phyloP scores from a whole-genome alignment of 2,797 vertebrate species.

The Neomorphus geoffroyi region DNA sequence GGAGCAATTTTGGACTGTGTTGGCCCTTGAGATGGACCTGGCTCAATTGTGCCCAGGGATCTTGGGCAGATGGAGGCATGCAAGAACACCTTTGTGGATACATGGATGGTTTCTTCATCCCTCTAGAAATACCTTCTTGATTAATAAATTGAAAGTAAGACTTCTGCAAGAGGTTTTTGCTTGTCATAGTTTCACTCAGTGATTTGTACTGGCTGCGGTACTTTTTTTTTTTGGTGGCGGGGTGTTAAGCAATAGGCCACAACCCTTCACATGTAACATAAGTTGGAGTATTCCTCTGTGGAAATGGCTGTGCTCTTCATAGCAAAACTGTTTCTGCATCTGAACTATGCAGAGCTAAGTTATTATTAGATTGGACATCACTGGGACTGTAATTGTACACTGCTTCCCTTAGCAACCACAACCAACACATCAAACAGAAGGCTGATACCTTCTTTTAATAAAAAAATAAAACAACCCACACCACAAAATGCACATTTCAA shows the following conservation, averaged over 20 bases:
- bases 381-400: constrained; percentile 77
- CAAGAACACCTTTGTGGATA: background rate
- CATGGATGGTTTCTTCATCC: background rate
- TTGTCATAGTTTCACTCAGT: background rate
- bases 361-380: constrained; percentile 83
- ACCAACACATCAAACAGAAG: constrained; percentile 81
- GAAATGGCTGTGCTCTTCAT: constrained; percentile 77
- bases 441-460: constrained; percentile 72
- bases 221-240: background rate
- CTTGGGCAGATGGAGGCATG: background rate
- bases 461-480: background rate
- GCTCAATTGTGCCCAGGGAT: background rate
- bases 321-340: constrained; percentile 78
- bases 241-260: constrained; percentile 13
- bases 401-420: constrained; percentile 74
- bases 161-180: background rate
- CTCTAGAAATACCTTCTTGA: background rate
- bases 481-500: background rate
- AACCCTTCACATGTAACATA: constrained; percentile 60
- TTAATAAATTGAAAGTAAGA: background rate
- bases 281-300: constrained; percentile 73
- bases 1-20: accelerated
- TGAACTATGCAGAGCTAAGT: constrained; percentile 76
- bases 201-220: background rate
- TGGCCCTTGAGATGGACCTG: background rate